Evolutionary conservation across 2,797 vertebrate genomes (phyloP).

Genomic region (Poecile montanus): DNA sequence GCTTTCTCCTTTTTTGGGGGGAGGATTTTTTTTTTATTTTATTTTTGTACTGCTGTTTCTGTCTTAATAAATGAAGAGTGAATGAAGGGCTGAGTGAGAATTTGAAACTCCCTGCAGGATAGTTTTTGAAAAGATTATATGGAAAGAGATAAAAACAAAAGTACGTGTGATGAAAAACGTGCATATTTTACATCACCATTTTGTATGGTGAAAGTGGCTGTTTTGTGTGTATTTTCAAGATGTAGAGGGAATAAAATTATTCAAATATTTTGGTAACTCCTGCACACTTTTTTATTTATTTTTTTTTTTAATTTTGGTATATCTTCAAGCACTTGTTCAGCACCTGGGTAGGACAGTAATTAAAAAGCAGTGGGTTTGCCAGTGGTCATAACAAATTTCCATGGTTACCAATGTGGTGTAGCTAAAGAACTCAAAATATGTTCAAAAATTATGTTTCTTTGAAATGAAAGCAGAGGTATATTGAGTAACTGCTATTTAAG

Average conservation of each 20-base stretch:
- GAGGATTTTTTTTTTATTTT: not conserved
- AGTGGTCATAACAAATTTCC: not conserved
- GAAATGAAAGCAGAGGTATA: not conserved
- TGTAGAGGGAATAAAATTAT: not conserved
- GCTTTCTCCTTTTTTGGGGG: not conserved
- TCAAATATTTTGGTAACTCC: not conserved
- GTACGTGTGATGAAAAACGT: not conserved
- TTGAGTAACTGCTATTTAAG: not conserved
- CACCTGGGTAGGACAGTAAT: not conserved
- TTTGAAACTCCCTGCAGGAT: slow-evolving; percentile 10
- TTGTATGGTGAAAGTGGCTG: not conserved
- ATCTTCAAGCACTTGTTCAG: not conserved
- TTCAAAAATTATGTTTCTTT: not conserved
- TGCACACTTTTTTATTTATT: not conserved
- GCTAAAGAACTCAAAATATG: not conserved
- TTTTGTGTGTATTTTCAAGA: not conserved
- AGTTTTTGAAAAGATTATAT: not conserved
- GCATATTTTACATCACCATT: not conserved
- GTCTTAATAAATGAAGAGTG: not conserved
- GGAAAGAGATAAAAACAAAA: slow-evolving; percentile 22
- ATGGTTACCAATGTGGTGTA: not conserved
- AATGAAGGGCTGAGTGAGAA: not conserved
- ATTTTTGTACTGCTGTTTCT: not conserved
- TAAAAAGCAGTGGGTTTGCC: not conserved
- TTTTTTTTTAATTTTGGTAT: not conserved